Conservation (phyloP, 2,113 vertebrate species). For the Saccopteryx bilineata region DNA sequence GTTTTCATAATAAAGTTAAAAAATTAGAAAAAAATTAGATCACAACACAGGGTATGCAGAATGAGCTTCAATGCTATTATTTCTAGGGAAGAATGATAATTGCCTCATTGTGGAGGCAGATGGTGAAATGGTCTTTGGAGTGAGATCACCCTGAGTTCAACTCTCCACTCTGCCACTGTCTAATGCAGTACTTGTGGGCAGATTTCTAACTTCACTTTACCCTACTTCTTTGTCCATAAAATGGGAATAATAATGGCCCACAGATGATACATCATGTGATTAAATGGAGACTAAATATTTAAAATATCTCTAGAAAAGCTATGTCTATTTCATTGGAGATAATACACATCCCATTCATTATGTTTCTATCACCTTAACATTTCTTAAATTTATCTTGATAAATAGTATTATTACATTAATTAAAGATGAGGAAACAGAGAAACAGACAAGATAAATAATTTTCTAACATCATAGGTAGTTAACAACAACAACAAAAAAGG, state of each 20-base stretch:
- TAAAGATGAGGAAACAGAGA: neutral
- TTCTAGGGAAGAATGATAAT: neutral
- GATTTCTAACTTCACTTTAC: neutral
- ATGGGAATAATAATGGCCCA: neutral
- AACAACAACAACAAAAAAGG: neutral
- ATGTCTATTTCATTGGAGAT: neutral
- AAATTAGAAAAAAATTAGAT: neutral
- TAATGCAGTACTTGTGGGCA: neutral
- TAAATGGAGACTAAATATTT: neutral
- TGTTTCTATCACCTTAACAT: conserved; percentile 24
- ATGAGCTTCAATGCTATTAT: neutral
- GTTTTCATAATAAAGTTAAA: neutral
- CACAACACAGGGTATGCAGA: neutral
- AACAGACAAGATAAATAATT: neutral
- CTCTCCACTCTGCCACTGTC: neutral
- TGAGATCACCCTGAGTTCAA: neutral
- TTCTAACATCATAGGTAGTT: neutral
- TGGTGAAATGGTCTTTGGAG: neutral
- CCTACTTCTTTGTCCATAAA: neutral
- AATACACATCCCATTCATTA: neutral
- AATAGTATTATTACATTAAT: neutral
- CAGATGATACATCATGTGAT: neutral
- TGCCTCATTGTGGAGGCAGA: neutral
- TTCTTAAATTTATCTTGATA: conserved; percentile 9
- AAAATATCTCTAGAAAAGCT: neutral